These are phyloP conservation scores for Idaea straminata DNA, from an alignment of 2,888 invertebrate genomes.

Conservation along the genomic window DNA sequence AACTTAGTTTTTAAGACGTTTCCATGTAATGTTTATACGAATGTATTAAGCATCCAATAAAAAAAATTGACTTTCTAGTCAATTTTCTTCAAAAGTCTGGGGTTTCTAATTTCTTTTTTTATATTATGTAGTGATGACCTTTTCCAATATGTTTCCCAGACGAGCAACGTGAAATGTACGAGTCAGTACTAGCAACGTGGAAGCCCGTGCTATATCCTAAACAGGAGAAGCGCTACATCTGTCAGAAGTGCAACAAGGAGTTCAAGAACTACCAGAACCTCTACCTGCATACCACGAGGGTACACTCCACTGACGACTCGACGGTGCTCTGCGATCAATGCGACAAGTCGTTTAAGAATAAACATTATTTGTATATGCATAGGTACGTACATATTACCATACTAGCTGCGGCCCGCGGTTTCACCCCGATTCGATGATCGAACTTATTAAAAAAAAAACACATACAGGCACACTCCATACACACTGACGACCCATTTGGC, in stretches of 20 bases:
- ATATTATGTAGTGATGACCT: too few relatives aligned
- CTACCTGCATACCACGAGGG: slow-evolving; percentile 66
- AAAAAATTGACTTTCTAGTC: too few relatives aligned
- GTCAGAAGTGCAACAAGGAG: slow-evolving; percentile 65
- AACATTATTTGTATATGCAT: slow-evolving; percentile 74
- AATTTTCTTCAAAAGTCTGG: too few relatives aligned
- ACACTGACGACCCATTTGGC: too few relatives aligned
- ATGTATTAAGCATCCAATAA: too few relatives aligned
- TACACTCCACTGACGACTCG: slow-evolving; percentile 67
- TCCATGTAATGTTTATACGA: too few relatives aligned
- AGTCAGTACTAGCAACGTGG: slow-evolving; percentile 67
- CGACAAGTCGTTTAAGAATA: slow-evolving; percentile 71
- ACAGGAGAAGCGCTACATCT: slow-evolving; percentile 58
- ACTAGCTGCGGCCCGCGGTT: too few relatives aligned
- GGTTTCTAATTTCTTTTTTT: too few relatives aligned
- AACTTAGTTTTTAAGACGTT: too few relatives aligned
- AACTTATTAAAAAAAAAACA: too few relatives aligned
- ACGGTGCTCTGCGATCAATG: slow-evolving; percentile 67
- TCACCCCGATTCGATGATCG: too few relatives aligned
- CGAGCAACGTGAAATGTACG: slow-evolving; percentile 71
- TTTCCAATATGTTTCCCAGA: slow-evolving; percentile 22
- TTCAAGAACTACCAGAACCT: slow-evolving; percentile 73
- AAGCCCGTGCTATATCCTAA: slow-evolving; percentile 66
- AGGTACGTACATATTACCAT: background rate
- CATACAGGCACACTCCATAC: too few relatives aligned